Percentiles rank a stretch among this genome's conserved stretches.
These are phyloP conservation scores for Malurus splendens DNA, from an alignment of 2,797 vertebrate genomes.

Conservation along the genomic window DNA sequence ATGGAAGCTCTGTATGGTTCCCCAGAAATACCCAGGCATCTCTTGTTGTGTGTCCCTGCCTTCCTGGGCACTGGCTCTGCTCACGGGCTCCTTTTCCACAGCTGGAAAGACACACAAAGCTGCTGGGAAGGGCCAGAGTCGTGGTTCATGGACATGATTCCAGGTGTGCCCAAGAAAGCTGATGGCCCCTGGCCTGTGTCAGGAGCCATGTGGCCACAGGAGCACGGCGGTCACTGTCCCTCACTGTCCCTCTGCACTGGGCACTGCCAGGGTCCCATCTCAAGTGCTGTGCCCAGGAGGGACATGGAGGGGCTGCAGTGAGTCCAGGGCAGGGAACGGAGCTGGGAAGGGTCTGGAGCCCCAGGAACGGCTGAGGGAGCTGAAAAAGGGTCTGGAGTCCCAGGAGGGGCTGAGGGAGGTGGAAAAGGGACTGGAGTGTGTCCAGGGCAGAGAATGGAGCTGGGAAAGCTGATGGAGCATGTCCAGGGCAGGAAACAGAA, in stretches of 20 bases:
- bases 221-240: not conserved
- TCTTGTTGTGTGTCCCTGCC: not conserved
- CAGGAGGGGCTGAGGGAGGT: too few relatives aligned
- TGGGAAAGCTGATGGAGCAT: too few relatives aligned
- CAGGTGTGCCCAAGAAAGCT: not conserved
- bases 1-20: too few relatives aligned
- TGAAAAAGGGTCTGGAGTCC: too few relatives aligned
- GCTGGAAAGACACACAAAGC: not conserved
- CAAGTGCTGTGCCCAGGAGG: not conserved
- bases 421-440: not conserved
- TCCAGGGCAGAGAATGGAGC: not conserved
- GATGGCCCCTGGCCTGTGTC: rapidly evolving
- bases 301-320: not conserved
- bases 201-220: not conserved
- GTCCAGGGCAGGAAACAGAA: too few relatives aligned
- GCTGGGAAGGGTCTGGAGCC: too few relatives aligned
- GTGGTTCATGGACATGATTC: not conserved
- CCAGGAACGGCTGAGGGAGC: too few relatives aligned
- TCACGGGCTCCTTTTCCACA: not conserved
- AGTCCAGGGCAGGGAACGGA: not conserved
- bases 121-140: not conserved
- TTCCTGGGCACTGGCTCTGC: not conserved
- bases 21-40: not conserved
- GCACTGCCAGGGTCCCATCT: not conserved
- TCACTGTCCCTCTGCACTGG: not conserved